These are phyloP conservation scores for Ophion slaviceki DNA, from an alignment of 2,888 invertebrate genomes.

Conservation along the genomic window DNA sequence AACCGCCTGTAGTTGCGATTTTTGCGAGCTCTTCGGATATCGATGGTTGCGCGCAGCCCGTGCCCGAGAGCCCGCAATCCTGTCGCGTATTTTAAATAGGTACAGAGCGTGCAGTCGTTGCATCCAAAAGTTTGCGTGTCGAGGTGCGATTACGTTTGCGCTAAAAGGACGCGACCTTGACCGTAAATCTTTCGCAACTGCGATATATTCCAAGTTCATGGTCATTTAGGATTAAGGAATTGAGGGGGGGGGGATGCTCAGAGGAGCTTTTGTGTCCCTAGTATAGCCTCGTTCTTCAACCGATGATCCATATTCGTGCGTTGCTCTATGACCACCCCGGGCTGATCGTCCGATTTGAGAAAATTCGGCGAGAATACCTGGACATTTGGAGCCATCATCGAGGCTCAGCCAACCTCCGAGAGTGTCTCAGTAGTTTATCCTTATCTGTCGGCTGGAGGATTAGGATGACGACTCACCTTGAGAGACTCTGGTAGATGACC, in stretches of 20 bases:
- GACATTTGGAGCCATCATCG: too few relatives aligned
- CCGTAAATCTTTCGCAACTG: slow-evolving; percentile 67
- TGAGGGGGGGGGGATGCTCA: slow-evolving; percentile 28
- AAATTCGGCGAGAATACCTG: too few relatives aligned
- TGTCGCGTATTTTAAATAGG: background rate
- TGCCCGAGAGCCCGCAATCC: background rate
- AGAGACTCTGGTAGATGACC: slow-evolving; percentile 94
- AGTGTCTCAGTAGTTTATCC: background rate
- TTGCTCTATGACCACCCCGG: too few relatives aligned
- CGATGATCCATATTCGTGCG: background rate
- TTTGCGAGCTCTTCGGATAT: background rate
- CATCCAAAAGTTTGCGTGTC: slow-evolving; percentile 22
- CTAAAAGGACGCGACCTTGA: slow-evolving; percentile 68
- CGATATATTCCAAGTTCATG: slow-evolving; percentile 35
- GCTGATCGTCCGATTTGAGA: too few relatives aligned
- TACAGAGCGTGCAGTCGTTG: background rate
- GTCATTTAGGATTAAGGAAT: slow-evolving; percentile 50
- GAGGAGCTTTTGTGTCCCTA: slow-evolving; percentile 1
- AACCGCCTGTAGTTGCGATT: background rate
- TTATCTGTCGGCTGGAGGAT: slow-evolving; percentile 9
- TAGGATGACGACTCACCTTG: slow-evolving; percentile 86
- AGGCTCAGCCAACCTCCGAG: too few relatives aligned
- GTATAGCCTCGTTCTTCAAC: background rate
- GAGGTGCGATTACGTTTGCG: slow-evolving; percentile 49
- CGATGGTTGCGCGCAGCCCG: background rate